A percentile compares a stretch with the other conserved stretches of the same genome.
Conservation (phyloP, 2,888 invertebrate species). For the Aphodius sticticus region DNA sequence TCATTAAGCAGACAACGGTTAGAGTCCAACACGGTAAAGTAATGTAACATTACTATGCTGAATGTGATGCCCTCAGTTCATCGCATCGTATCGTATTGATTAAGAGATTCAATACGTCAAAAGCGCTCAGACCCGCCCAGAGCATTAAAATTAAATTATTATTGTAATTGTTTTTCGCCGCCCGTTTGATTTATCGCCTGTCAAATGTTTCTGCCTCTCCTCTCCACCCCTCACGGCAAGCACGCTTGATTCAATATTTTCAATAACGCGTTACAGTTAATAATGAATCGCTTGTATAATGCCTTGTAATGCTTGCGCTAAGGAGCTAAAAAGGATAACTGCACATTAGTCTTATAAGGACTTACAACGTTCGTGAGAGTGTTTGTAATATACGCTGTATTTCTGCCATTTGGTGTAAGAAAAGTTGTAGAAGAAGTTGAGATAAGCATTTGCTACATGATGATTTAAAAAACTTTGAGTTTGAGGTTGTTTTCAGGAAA, state of each 20-base stretch:
- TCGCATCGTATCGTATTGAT: constrained; percentile 9
- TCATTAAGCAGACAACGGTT: background rate
- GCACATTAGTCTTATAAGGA: background rate
- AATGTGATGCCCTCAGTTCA: background rate
- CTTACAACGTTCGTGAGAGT: too few species aligned
- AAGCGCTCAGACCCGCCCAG: constrained; percentile 13
- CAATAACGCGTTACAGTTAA: background rate
- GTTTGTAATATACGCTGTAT: too few species aligned
- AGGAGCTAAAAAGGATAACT: background rate
- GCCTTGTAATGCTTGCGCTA: background rate
- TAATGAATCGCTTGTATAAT: background rate
- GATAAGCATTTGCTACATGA: too few species aligned
- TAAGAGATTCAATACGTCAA: constrained; percentile 23
- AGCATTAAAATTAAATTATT: constrained; percentile 27
- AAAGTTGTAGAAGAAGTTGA: too few species aligned
- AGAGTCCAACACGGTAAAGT: background rate
- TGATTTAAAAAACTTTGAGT: too few species aligned
- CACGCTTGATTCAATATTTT: background rate
- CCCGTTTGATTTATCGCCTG: constrained; percentile 23
- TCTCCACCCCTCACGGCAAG: background rate
- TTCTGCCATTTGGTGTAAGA: too few species aligned
- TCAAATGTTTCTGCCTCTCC: constrained; percentile 18
- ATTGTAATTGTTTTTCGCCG: constrained; percentile 25
- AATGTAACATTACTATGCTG: background rate
- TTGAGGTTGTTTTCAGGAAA: too few species aligned